phyloP scores from a whole-genome alignment of 2,113 vertebrate genomes.

The Syngnathus floridae region DNA sequence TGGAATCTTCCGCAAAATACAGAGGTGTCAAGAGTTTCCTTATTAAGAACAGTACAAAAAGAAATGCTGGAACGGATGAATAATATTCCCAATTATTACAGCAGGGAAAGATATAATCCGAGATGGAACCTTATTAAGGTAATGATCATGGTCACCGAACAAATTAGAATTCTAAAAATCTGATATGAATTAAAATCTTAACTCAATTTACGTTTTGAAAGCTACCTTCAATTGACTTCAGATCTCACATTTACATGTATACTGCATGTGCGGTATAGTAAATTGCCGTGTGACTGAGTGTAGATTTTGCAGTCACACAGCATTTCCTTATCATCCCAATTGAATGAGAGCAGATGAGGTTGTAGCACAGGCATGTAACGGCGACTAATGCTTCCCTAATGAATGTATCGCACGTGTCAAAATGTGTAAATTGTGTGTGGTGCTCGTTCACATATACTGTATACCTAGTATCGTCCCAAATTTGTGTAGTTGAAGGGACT shows the following conservation, averaged over 20 bases:
- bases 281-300: conserved; percentile 9
- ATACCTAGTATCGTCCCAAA: no score
- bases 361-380: conserved; percentile 39
- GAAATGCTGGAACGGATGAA: no score
- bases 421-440: conserved; percentile 8
- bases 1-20: conserved; percentile 24
- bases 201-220: background rate
- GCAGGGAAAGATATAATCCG: no score
- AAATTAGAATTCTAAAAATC: no score
- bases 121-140: no score
- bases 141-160: no score
- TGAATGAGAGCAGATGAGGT: conserved; percentile 50
- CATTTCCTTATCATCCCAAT: conserved; percentile 48
- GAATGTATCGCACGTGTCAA: conserved; percentile 36
- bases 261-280: conserved; percentile 2
- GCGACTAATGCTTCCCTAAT: conserved; percentile 47
- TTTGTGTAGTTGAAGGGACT: background rate
- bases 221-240: background rate
- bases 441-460: no score
- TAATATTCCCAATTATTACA: no score
- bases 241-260: background rate
- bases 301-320: conserved; percentile 26
- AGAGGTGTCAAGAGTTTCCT: no score
- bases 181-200: background rate
- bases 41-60: no score